A percentile compares a stretch with the other conserved stretches of the same genome.
Evolutionary conservation across 2,113 vertebrate genomes (phyloP).

Genomic region (Colistium nudipinnis): DNA sequence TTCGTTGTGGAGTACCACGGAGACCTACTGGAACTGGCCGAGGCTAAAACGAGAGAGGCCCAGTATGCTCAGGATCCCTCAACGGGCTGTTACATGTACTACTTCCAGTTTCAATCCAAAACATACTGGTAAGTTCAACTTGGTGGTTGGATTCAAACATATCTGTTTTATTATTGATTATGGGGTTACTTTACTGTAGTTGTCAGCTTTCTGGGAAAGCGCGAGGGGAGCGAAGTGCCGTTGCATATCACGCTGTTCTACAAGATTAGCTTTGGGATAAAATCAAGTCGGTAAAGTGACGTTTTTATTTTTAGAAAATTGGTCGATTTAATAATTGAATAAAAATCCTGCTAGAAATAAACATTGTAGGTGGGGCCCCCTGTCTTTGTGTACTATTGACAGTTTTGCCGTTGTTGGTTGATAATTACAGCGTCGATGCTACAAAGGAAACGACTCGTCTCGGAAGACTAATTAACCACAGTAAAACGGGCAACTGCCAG

Average conservation of each 20-base stretch:
- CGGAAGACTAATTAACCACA: constrained; percentile 94
- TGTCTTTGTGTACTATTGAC: not conserved
- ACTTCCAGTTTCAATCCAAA: constrained; percentile 93
- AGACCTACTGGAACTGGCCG: constrained; percentile 80
- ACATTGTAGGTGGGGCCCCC: not conserved
- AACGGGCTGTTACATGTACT: constrained; percentile 99
- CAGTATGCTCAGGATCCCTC: constrained; percentile 89
- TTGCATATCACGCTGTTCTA: too few relatives aligned
- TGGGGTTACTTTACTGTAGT: too few relatives aligned
- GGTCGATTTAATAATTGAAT: too few relatives aligned
- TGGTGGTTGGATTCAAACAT: not conserved
- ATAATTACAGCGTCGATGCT: constrained; percentile 87
- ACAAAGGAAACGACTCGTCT: constrained; percentile 89
- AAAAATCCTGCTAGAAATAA: too few relatives aligned
- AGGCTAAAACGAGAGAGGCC: constrained; percentile 89
- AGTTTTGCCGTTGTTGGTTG: not conserved
- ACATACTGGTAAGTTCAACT: constrained; percentile 89
- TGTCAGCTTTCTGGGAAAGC: too few relatives aligned
- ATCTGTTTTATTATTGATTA: too few relatives aligned
- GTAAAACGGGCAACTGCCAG: constrained; percentile 95
- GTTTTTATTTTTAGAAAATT: too few relatives aligned
- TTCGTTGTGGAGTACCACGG: constrained; percentile 82
- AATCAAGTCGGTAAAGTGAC: too few relatives aligned
- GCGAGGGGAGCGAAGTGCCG: too few relatives aligned
- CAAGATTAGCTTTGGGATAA: too few relatives aligned